Evolutionary conservation across 2,797 vertebrate species (phyloP).

Genomic region (Myotis daubentonii): DNA sequence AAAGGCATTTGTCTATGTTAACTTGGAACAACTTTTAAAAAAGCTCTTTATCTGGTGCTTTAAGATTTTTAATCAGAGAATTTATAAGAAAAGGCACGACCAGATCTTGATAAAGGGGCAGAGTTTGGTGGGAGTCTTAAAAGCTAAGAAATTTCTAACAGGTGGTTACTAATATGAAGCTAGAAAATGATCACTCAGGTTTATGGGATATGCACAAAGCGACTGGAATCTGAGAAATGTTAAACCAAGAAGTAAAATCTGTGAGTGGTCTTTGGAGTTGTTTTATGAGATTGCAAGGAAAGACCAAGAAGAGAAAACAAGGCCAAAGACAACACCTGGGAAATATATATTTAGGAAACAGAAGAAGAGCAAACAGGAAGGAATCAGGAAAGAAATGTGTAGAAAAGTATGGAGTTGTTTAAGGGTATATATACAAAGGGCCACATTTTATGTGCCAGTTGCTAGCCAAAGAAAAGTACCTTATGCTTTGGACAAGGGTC

Average conservation of each 20-base stretch:
- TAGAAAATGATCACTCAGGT: neutral
- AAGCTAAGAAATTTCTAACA: neutral
- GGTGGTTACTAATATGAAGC: neutral
- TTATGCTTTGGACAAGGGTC: neutral
- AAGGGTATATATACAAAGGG: neutral
- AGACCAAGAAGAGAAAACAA: neutral
- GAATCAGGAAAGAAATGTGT: neutral
- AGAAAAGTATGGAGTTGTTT: neutral
- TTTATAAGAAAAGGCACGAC: neutral
- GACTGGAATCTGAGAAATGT: neutral
- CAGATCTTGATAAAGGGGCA: neutral
- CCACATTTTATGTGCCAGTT: neutral
- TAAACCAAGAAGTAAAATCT: constrained; percentile 32
- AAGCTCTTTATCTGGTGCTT: constrained; percentile 9
- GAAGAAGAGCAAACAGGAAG: neutral
- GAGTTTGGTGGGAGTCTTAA: neutral
- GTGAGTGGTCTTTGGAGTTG: neutral
- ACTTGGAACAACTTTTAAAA: constrained; percentile 28
- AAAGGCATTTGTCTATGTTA: constrained; percentile 16
- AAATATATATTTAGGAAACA: neutral
- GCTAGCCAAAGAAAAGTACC: neutral
- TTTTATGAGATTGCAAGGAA: constrained; percentile 1
- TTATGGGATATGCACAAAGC: neutral
- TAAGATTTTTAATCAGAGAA: neutral
- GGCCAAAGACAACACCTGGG: neutral